Conservation (phyloP, 1,140 invertebrate species). For the Ceratina calcarata region DNA sequence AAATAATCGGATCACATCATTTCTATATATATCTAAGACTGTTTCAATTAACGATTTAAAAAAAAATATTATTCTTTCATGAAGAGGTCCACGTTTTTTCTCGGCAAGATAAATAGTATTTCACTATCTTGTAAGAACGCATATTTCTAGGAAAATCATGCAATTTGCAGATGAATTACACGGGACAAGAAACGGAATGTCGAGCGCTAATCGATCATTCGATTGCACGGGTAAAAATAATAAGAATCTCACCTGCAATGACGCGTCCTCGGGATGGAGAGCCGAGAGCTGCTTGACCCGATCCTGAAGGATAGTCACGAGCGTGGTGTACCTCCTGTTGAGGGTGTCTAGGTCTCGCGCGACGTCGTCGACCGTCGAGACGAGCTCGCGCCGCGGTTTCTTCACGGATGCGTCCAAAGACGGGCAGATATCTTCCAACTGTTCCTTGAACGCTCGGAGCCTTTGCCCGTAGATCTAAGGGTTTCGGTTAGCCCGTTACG, state of each 20-base stretch:
- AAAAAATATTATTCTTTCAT: too few relatives aligned
- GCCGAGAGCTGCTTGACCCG: constrained; percentile 78
- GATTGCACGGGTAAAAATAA: not conserved
- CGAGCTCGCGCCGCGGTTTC: constrained; percentile 74
- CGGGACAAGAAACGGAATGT: not conserved
- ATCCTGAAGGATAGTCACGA: constrained; percentile 87
- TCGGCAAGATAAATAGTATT: too few relatives aligned
- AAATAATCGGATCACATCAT: not conserved
- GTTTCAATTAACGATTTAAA: too few relatives aligned
- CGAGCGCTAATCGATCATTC: not conserved
- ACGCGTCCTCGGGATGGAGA: constrained; percentile 76
- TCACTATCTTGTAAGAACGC: too few relatives aligned
- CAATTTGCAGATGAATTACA: not conserved
- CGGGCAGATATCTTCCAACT: constrained; percentile 92
- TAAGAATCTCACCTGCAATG: constrained; percentile 77
- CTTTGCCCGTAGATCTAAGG: constrained; percentile 92
- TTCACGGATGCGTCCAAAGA: constrained; percentile 85
- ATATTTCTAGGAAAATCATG: not conserved
- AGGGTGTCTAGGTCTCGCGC: constrained; percentile 92
- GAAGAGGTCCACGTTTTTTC: too few relatives aligned
- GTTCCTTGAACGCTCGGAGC: constrained; percentile 93
- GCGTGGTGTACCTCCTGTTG: constrained; percentile 89
- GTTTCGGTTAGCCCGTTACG: constrained; percentile 78
- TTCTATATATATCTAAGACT: not conserved
- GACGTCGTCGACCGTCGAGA: constrained; percentile 87